Percentiles rank a stretch among this genome's conserved stretches.
Conservation (phyloP, 1,140 invertebrate genomes). For the Drosophila gunungcola region DNA sequence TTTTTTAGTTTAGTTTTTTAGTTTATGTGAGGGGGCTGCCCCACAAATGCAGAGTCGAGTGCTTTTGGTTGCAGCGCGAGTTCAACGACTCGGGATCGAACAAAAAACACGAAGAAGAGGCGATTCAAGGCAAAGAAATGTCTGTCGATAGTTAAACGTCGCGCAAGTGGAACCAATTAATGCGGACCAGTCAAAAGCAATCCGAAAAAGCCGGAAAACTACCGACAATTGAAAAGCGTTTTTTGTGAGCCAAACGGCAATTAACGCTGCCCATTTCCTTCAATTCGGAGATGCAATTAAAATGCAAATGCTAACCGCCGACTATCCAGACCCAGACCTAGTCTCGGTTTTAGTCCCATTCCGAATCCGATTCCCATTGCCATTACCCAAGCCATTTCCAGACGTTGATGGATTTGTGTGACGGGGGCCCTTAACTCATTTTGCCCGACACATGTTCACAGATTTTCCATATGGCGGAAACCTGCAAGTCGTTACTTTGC, state of each 20-base stretch:
- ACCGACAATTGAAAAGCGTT: slow-evolving; percentile 48
- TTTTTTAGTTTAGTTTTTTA: slow-evolving; percentile 26
- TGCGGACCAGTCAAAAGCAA: slow-evolving; percentile 43
- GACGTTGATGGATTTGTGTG: slow-evolving; percentile 56
- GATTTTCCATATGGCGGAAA: slow-evolving; percentile 66
- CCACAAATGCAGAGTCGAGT: slow-evolving; percentile 56
- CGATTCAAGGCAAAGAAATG: slow-evolving; percentile 33
- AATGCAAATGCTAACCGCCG: slow-evolving; percentile 31
- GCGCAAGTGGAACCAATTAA: slow-evolving; percentile 80
- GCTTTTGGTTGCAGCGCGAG: slow-evolving; percentile 14
- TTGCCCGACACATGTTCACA: slow-evolving; percentile 59
- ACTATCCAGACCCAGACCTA: slow-evolving; percentile 16
- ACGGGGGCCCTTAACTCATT: slow-evolving; percentile 38
- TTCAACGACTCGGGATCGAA: slow-evolving; percentile 53
- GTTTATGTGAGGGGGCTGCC: slow-evolving; percentile 26
- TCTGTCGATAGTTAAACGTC: slow-evolving; percentile 68
- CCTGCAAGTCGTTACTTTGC: slow-evolving; percentile 48
- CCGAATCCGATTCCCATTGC: slow-evolving; percentile 31
- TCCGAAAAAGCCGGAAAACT: slow-evolving; percentile 50
- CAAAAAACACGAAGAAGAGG: slow-evolving; percentile 1
- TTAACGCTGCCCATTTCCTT: slow-evolving; percentile 35
- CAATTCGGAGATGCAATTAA: slow-evolving; percentile 39
- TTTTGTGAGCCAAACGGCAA: slow-evolving; percentile 30
- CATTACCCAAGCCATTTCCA: slow-evolving; percentile 12
- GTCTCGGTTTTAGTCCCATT: slow-evolving; percentile 1